Percentiles rank a stretch among this genome's conserved stretches.
Conservation (phyloP, 2,888 invertebrate genomes). For the Pimpla rufipes region DNA sequence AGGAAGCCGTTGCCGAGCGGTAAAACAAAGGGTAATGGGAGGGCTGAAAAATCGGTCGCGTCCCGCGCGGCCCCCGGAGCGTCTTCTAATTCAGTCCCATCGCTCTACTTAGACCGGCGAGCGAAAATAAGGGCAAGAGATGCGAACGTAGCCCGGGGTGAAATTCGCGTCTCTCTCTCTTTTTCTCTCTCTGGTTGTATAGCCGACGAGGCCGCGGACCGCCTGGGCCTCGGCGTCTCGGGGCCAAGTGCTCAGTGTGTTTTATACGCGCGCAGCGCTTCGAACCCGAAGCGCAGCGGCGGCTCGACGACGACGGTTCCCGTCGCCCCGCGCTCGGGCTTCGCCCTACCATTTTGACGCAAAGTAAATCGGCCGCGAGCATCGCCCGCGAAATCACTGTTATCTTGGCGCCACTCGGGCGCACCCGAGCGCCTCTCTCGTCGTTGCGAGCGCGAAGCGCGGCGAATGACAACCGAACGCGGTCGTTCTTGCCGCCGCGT, state of each 20-base stretch:
- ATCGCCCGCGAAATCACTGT: constrained; percentile 71
- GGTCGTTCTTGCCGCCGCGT: background rate
- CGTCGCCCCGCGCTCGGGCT: constrained; percentile 10
- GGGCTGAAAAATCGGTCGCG: constrained; percentile 34
- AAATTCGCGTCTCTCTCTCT: background rate
- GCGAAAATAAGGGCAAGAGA: constrained; percentile 44
- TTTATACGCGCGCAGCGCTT: constrained; percentile 15
- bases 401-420: constrained; percentile 61
- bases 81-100: constrained; percentile 47
- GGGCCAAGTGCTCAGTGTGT: constrained; percentile 9
- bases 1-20: constrained; percentile 20
- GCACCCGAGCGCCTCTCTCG: constrained; percentile 38
- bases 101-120: constrained; percentile 11
- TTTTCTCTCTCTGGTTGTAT: background rate
- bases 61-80: constrained; percentile 25
- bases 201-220: background rate
- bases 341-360: constrained; percentile 63
- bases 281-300: constrained; percentile 3
- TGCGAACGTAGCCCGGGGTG: constrained; percentile 47
- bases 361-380: constrained; percentile 71
- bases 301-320: background rate
- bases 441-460: constrained; percentile 20
- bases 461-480: constrained; percentile 8
- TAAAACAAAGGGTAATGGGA: constrained; percentile 45
- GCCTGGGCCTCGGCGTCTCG: background rate